Evolutionary conservation across 2,113 vertebrate genomes (phyloP).

Genomic region (Aphelocoma coerulescens): DNA sequence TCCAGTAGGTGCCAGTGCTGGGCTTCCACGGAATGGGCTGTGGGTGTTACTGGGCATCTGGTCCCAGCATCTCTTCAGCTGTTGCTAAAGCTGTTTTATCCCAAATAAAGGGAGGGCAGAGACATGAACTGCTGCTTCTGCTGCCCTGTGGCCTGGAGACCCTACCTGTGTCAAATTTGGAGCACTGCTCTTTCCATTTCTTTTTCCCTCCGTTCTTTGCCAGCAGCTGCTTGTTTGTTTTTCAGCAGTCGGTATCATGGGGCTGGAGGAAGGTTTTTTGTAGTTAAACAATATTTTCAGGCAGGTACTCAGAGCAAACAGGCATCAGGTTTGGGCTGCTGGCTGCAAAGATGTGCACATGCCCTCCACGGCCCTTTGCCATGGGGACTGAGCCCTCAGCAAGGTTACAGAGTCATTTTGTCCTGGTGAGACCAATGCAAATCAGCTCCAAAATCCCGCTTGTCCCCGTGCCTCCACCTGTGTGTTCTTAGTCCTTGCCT

Average conservation of each 20-base stretch:
- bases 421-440: neutral
- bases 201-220: neutral
- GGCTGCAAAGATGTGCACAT: neutral
- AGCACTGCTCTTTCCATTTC: neutral
- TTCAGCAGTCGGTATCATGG: neutral
- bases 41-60: neutral
- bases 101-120: neutral
- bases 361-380: accelerated
- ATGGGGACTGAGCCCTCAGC: accelerated
- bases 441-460: neutral
- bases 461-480: accelerated
- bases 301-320: neutral
- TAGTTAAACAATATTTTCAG: neutral
- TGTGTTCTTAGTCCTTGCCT: neutral
- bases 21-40: neutral
- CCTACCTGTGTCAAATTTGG: neutral
- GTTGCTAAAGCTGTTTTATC: neutral
- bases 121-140: neutral
- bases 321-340: neutral
- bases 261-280: neutral
- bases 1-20: neutral
- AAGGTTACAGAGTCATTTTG: neutral
- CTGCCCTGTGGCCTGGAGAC: accelerated
- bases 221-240: neutral
- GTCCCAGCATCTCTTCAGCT: neutral